A percentile compares a stretch with the other conserved stretches of the same genome.
Conservation (phyloP, 2,888 invertebrate genomes). For the Oxystoma pomonae region DNA sequence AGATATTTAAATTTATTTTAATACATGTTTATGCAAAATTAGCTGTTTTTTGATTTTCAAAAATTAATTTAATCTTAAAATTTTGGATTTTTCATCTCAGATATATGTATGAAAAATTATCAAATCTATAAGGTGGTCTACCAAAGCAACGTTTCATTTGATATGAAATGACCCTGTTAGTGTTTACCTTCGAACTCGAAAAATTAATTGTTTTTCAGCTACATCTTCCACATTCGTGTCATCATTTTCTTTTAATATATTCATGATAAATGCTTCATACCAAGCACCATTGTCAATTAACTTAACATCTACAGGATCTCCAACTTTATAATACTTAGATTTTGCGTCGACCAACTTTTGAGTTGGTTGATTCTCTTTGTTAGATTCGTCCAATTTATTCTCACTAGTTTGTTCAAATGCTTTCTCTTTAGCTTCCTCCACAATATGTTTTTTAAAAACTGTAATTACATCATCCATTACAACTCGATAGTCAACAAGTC, state of each 20-base stretch:
- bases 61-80: no score
- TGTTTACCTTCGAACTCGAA: slow-evolving; percentile 42
- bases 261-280: slow-evolving; percentile 64
- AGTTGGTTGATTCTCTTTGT: neutral
- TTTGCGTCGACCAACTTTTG: slow-evolving; percentile 24
- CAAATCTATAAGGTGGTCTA: no score
- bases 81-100: no score
- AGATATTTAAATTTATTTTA: no score
- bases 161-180: slow-evolving; percentile 1
- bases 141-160: no score
- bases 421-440: slow-evolving; percentile 18
- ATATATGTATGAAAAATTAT: no score
- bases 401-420: slow-evolving; percentile 6
- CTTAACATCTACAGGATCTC: slow-evolving; percentile 64
- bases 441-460: slow-evolving; percentile 52
- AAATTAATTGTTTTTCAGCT: slow-evolving; percentile 50
- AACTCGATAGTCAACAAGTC: slow-evolving; percentile 71
- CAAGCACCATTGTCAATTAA: slow-evolving; percentile 64
- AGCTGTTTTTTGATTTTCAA: no score
- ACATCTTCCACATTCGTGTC: slow-evolving; percentile 34
- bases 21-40: no score
- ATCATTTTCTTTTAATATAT: slow-evolving; percentile 47
- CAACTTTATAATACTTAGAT: slow-evolving; percentile 51
- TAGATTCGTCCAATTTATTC: neutral
- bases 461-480: slow-evolving; percentile 73